Base-by-base conservation (phyloP, 92 coral and sea anemone genomes). In the Zoanthus solanderi region DNA sequence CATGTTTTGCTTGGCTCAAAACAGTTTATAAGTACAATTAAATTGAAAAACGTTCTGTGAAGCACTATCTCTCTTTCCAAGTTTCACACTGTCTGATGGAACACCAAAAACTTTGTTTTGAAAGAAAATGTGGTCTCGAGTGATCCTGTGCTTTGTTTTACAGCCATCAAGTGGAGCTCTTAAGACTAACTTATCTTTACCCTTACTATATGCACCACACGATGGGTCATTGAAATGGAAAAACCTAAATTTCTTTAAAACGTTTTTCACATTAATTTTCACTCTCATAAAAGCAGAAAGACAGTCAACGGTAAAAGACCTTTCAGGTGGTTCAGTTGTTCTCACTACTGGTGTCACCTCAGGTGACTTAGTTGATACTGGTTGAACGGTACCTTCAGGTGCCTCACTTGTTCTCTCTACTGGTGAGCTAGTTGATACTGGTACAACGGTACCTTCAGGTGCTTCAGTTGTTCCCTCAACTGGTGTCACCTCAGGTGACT, bases 211-310 rank as follows among this genome's bases (percentile, higher is more conserved):
- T 0, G 52, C 91, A 42, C 93, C 95, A 78, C 95, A 92, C 23
- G 73, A 30, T 6, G 91, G 93, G 72, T 92, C 95, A n/a, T 75
- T 85, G 6, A 92, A 75, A 87, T 90, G 95, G 78, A 92, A 89
- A 61, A 78, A 84, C 68, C 75, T 78, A 42, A 44, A 44, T 8
- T 6, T 34, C 45, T 81, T 81, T 50, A 18, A 17, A 46, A 81
- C 7, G 12, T 46, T 18, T 1, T 65, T 60, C 0, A 81, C 60
- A 15, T 47, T 65, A 45, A 81, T 81, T 46, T 9, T 65, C 0
- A 81, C 85, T 65, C 74, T 45, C 58, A 81, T 81, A 18, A 81
- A 81, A 28, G 14, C 66, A 29, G 85, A 81, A 46, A 81, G 61
- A 45, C 75, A 66, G 6, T 81, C 85, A 28, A 81, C 75, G 6